These are phyloP conservation scores for Atta cephalotes DNA, from an alignment of 1,140 invertebrate species.

Conservation along the genomic window DNA sequence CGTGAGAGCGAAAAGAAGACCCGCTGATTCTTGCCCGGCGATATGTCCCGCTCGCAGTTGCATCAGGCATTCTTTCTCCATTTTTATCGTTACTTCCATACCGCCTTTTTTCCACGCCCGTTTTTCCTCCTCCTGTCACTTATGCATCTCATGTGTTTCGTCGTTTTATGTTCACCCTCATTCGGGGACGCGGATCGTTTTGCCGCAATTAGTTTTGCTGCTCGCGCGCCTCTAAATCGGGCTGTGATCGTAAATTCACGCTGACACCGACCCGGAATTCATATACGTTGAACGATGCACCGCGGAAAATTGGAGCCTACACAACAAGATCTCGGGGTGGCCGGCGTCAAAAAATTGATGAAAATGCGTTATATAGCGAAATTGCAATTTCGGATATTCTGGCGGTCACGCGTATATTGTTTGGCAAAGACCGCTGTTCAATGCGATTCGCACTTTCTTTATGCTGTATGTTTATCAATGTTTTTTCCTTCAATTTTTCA, in stretches of 20 bases:
- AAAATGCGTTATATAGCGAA: background rate
- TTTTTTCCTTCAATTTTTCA: constrained; percentile 15
- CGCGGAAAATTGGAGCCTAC: constrained; percentile 74
- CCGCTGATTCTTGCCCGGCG: constrained; percentile 2
- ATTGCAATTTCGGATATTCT: constrained; percentile 17
- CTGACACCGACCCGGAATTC: constrained; percentile 69
- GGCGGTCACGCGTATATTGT: constrained; percentile 36
- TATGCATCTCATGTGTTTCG: background rate
- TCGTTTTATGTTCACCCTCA: constrained; percentile 27
- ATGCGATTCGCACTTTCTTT: background rate
- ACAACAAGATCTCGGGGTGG: constrained; percentile 54
- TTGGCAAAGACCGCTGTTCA: constrained; percentile 13
- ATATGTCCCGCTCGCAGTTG: background rate
- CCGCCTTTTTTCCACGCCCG: constrained; percentile 36
- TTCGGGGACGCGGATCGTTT: constrained; percentile 74
- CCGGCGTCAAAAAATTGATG: constrained; percentile 59
- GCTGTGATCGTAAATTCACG: constrained; percentile 75
- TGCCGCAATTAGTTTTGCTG: constrained; percentile 78
- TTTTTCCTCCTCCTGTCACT: constrained; percentile 55
- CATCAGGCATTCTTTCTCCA: background rate
- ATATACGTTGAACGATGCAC: constrained; percentile 59
- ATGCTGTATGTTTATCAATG: background rate
- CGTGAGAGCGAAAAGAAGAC: background rate
- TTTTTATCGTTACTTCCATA: constrained; percentile 51
- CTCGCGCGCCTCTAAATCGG: constrained; percentile 72